Conservation (phyloP, 1,140 invertebrate species). For the Orius insidiosus region DNA sequence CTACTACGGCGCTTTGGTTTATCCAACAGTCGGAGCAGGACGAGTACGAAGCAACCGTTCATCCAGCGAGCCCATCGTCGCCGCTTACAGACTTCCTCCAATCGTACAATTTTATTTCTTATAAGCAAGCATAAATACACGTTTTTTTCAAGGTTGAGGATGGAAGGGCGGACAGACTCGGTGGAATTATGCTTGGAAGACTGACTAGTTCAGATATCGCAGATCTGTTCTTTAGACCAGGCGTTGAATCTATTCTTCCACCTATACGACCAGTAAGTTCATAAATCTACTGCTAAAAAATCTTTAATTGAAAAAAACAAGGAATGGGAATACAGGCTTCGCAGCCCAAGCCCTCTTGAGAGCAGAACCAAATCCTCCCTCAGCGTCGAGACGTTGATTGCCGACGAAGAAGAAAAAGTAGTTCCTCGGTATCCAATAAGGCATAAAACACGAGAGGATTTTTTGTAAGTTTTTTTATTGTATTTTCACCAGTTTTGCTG, state of each 20-base stretch:
- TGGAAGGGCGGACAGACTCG: constrained; percentile 14
- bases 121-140: too few species aligned
- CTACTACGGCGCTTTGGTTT: constrained; percentile 21
- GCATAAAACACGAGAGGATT: constrained; percentile 25
- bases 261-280: constrained; percentile 14
- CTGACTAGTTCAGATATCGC: constrained; percentile 22
- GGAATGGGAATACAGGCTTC: constrained; percentile 4
- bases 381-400: constrained; percentile 15
- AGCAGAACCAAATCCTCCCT: constrained; percentile 7
- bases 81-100: constrained; percentile 21
- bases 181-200: constrained; percentile 23
- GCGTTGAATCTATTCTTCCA: constrained; percentile 19
- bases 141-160: constrained; percentile 16
- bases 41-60: constrained; percentile 21
- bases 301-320: neutral
- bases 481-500: too few species aligned
- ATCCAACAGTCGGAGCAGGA: constrained; percentile 19
- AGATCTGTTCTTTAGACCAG: constrained; percentile 22
- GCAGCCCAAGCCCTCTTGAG: constrained; percentile 7
- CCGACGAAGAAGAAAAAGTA: constrained; percentile 12
- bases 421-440: constrained; percentile 23
- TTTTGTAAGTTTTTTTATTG: constrained; percentile 24
- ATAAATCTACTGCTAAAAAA: constrained; percentile 5
- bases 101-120: constrained; percentile 18
- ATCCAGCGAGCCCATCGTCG: constrained; percentile 21